phyloP scores from a whole-genome alignment of 2,888 invertebrate species.

The Eulithis testata region DNA sequence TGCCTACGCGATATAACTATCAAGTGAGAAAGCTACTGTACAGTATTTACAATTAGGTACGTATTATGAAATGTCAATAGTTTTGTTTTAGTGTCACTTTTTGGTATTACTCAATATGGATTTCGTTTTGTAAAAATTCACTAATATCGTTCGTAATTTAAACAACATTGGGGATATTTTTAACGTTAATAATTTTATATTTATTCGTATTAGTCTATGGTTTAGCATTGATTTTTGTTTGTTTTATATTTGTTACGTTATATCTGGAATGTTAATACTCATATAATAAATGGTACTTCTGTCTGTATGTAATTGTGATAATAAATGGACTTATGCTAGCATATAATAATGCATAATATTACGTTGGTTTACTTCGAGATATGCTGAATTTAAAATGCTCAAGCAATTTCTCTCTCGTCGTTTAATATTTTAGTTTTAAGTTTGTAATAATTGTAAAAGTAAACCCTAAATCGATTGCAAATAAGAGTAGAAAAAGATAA shows the following conservation, averaged over 20 bases:
- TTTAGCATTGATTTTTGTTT: slow-evolving; percentile 5
- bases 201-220: not conserved
- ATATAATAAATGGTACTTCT: slow-evolving; percentile 39
- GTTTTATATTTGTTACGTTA: slow-evolving; percentile 12
- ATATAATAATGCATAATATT: not conserved
- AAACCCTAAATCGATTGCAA: slow-evolving; percentile 9
- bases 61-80: too few species aligned
- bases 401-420: slow-evolving; percentile 9
- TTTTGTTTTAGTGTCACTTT: too few species aligned
- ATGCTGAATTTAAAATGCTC: not conserved
- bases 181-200: too few species aligned
- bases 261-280: slow-evolving; percentile 37
- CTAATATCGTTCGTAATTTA: too few species aligned
- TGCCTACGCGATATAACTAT: too few species aligned
- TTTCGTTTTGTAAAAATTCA: too few species aligned
- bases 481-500: not conserved
- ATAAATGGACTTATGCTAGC: slow-evolving; percentile 25
- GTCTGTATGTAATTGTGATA: slow-evolving; percentile 34
- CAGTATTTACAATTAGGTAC: too few species aligned
- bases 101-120: too few species aligned
- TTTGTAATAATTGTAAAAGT: slow-evolving; percentile 1
- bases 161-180: too few species aligned
- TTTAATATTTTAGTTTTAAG: slow-evolving; percentile 21
- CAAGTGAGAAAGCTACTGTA: too few species aligned
- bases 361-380: not conserved